Evolutionary conservation across 2,113 vertebrate species (phyloP), one percentile per base, ranked within the genome.

Genomic region (Sander lucioperca): DNA sequence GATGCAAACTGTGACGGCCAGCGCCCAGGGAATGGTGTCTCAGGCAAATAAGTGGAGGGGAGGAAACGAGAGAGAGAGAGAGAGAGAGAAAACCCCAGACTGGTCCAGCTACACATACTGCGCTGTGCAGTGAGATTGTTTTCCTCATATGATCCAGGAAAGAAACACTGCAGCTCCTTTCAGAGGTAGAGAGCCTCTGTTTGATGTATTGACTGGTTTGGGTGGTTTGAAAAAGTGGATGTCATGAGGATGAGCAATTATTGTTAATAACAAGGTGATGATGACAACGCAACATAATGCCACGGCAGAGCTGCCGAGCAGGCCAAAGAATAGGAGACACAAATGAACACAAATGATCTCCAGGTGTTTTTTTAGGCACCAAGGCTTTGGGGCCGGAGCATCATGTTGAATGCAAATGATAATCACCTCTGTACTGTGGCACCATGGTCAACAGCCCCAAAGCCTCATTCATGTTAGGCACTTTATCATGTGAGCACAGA

Each of bases 1-100:
- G 89, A 95, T 95, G 95, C 95, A 96, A 96, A 96, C 92, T 91
- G 88, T 91, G 93, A 95, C 84, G 80, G 87, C 88, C 91, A 89
- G 90, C 74, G 82, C 91, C 86, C 84, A 68, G 87, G 88, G 86
- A 92, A 94, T 93, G 91, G 92, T 93, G 93, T 91, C 89, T 86
- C 90, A 93, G 88, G 90, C 93, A 95, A 95, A 95, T 93, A 57
- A 91, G 86, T 47, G 69, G 71, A 92, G 82, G 79, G 83, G 79
- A 80, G 70, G 50, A 59, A 74, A 82, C 25, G 51, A n/a, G 59
- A 39, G 43, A 47, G 69, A 63, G 67, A 36, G 58, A n/a, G n/a
- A n/a, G n/a, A 30, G 36, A 39, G 66, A 68, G 66, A 71, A 64
- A 59, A n/a, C 33, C 27, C 16, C 4, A 5, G 57, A n/a, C 21